A percentile compares a stretch with the other conserved stretches of the same genome.
These are phyloP conservation scores for Telmatochromis brichardi DNA, from an alignment of 2,113 vertebrate genomes.

Conservation along the genomic window DNA sequence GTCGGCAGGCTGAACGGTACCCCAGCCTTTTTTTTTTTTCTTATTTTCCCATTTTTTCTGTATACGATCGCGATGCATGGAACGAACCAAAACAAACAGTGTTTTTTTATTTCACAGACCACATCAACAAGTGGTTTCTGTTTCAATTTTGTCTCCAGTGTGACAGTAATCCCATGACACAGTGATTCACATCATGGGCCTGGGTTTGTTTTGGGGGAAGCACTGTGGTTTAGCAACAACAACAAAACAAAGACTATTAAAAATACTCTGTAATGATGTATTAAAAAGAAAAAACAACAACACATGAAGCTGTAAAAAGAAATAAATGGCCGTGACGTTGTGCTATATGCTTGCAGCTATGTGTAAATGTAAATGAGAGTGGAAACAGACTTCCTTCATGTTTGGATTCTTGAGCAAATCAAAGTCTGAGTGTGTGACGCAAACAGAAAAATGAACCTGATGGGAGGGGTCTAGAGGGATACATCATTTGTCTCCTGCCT, in stretches of 20 bases:
- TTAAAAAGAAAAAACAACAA: not conserved
- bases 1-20: not conserved
- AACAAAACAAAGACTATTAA: not conserved
- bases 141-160: not conserved
- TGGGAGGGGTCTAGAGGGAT: constrained; percentile 24
- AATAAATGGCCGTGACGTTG: not conserved
- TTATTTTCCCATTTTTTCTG: not conserved
- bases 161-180: constrained; percentile 20
- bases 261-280: not conserved
- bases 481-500: not conserved
- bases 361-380: not conserved
- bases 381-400: not conserved
- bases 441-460: not conserved
- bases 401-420: not conserved
- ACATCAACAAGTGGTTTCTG: not conserved
- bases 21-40: fast-evolving
- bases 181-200: not conserved
- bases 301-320: not conserved
- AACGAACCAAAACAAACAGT: not conserved
- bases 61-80: fast-evolving
- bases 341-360: not conserved
- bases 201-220: not conserved
- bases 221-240: not conserved
- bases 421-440: not conserved
- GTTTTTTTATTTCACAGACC: not conserved